phyloP scores from a whole-genome alignment of 1,140 invertebrate species.

The Chionoecetes opilio region DNA sequence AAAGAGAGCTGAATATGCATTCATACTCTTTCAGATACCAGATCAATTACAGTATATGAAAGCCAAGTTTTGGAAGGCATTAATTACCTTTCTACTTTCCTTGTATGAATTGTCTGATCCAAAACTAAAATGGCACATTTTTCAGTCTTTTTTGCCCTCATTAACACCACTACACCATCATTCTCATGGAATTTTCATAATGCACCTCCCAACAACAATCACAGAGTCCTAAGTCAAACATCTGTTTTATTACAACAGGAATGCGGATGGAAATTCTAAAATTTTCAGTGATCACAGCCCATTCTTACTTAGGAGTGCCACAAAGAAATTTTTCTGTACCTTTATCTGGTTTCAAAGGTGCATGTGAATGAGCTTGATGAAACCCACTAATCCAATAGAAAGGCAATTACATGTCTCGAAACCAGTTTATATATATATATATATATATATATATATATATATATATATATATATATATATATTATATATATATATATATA shows the following conservation, averaged over 20 bases:
- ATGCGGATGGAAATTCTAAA: background rate
- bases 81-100: conserved; percentile 44
- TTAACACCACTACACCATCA: background rate
- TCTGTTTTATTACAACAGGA: background rate
- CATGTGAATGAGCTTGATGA: background rate
- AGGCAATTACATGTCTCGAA: conserved; percentile 29
- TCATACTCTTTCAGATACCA: conserved; percentile 64
- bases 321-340: background rate
- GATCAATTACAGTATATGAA: conserved; percentile 34
- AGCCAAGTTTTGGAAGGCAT: conserved; percentile 56
- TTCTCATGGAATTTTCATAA: background rate
- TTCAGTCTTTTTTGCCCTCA: background rate
- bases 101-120: background rate
- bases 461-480: conserved; percentile 25
- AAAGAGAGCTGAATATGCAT: conserved; percentile 61
- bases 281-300: background rate
- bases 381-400: background rate
- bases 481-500: conserved; percentile 48
- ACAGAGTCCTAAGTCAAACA: background rate
- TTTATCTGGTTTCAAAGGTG: background rate
- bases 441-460: conserved; percentile 48
- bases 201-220: background rate
- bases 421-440: conserved; percentile 43
- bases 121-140: background rate
- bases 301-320: background rate